Conservation (phyloP, 1,140 invertebrate species). For the Aporrectodea caliginosa region DNA sequence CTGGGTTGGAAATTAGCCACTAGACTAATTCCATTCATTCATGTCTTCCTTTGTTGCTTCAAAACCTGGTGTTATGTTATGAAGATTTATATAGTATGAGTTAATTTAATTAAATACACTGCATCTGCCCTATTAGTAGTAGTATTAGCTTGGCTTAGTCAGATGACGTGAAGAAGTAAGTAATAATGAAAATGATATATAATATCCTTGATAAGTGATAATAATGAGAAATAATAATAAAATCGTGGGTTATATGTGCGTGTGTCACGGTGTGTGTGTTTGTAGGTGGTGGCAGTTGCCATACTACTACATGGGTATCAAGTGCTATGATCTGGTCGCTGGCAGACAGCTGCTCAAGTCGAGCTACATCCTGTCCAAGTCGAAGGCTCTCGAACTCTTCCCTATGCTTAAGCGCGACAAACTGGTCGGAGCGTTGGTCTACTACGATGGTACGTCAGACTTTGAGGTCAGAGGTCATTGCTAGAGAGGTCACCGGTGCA, state of each 20-base stretch:
- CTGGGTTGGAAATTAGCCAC: background rate
- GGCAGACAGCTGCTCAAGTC: conserved; percentile 90
- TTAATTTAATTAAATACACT: too few species aligned
- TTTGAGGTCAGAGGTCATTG: background rate
- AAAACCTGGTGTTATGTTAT: background rate
- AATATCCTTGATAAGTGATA: too few species aligned
- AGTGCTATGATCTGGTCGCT: conserved; percentile 96
- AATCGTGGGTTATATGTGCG: too few species aligned
- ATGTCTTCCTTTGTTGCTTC: background rate
- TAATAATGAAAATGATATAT: too few species aligned
- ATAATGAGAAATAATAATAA: too few species aligned
- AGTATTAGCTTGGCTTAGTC: too few species aligned
- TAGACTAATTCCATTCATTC: background rate
- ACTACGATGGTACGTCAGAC: conserved; percentile 83
- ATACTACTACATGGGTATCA: conserved; percentile 98
- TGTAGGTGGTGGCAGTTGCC: conserved; percentile 95
- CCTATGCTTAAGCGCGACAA: conserved; percentile 92
- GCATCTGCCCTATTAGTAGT: too few species aligned
- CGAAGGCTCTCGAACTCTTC: conserved; percentile 90
- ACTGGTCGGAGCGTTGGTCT: conserved; percentile 92
- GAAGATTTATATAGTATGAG: too few species aligned
- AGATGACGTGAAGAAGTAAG: too few species aligned
- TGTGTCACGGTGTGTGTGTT: conserved; percentile 35
- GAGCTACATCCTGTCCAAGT: conserved; percentile 90
- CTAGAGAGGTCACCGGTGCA: background rate